These are phyloP conservation scores for Panagrolaimus sp. DNA, from an alignment of 1,140 invertebrate genomes.

Conservation along the genomic window DNA sequence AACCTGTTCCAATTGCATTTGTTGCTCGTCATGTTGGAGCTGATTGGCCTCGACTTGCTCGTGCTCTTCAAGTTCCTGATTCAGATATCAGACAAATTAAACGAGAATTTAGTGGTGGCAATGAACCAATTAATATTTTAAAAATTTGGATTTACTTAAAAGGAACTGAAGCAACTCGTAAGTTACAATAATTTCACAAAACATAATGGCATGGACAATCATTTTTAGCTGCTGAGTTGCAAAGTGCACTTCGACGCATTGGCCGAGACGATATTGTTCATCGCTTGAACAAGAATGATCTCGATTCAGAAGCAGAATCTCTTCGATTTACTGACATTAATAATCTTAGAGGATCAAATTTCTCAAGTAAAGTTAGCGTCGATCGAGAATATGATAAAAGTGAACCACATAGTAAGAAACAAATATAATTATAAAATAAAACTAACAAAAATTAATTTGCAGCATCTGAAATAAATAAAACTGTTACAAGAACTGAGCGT, in stretches of 20 bases:
- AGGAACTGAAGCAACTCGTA: conserved; percentile 47
- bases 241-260: conserved; percentile 51
- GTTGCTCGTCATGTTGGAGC: conserved; percentile 37
- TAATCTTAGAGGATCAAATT: conserved; percentile 10
- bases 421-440: neutral
- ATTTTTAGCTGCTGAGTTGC: conserved; percentile 43
- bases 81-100: conserved; percentile 52
- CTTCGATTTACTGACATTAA: conserved; percentile 27
- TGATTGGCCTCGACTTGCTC: conserved; percentile 48
- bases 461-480: conserved; percentile 18
- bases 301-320: conserved; percentile 30
- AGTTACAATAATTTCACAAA: conserved; percentile 12
- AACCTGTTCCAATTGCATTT: conserved; percentile 35
- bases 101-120: conserved; percentile 40
- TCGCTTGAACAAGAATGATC: conserved; percentile 38
- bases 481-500: conserved; percentile 44
- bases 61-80: conserved; percentile 52
- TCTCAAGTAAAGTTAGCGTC: conserved; percentile 9
- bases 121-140: conserved; percentile 48
- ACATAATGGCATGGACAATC: conserved; percentile 19
- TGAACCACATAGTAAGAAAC: conserved; percentile 4
- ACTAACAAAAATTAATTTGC: no score
- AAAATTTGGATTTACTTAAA: conserved; percentile 57
- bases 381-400: conserved; percentile 7
- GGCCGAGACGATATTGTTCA: conserved; percentile 57